Evolutionary conservation across 2,888 invertebrate species (phyloP), one percentile per base, ranked within the genome.

Genomic region (Xestia xanthographa): DNA sequence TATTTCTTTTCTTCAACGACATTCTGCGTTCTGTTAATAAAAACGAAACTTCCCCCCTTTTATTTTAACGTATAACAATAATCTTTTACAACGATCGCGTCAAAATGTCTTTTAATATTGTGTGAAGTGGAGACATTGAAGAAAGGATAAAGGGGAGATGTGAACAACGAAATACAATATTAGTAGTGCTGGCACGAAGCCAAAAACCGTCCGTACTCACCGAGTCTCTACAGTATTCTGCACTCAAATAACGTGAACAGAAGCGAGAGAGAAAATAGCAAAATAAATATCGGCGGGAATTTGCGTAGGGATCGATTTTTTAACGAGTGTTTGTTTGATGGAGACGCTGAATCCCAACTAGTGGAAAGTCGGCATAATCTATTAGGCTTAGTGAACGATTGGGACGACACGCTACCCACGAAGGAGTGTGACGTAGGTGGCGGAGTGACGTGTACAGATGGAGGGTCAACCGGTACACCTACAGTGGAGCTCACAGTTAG

Each of bases 131-230:
- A 53, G 83, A 72, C 69, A 63, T 74, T 80, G 63, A 62, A 26
- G 50, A 68, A 50, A 60, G 76, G 66, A 80, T 77, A 75, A 66
- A 71, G 71, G 77, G 85, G 80, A 85, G 80, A 85, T 80, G 72
- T 34, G 77, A 73, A 72, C 67, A 80, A 65, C 66, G 14, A 34
- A 68, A 83, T 72, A 77, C 75, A 76, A 76, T 67, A 72, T 80
- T 74, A 79, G 80, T 69, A 77, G 74, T 67, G 50, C 77, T 85
- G 91, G 90, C 87, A 79, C 72, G 65, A 70, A 63, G 90, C 90
- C 91, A 91, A 75, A 86, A 81, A 73, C 62, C 69, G 66, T 79
- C 75, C 80, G 81, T 73, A 75, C 66, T 68, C 73, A 82, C 73
- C 66, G 70, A 48, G 67, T 29, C 48, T 29, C 48, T 60, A 43